These are phyloP conservation scores for Drosophila differens DNA, from an alignment of 2,888 invertebrate species.

Conservation along the genomic window DNA sequence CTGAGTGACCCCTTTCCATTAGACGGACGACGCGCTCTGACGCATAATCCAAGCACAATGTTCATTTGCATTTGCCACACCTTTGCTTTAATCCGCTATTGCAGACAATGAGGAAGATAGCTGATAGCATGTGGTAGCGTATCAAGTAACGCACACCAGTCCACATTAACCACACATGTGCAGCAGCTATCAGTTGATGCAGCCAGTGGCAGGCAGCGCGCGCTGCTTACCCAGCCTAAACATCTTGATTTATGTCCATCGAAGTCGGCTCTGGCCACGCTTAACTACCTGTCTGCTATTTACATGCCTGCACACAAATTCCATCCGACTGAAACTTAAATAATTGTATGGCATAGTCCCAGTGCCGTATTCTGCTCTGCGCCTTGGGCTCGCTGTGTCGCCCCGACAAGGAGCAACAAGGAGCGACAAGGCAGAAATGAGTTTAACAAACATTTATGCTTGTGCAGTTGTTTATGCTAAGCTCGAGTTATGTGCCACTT, in stretches of 20 bases:
- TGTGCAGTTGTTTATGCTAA: slow-evolving; percentile 79
- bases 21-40: slow-evolving; percentile 46
- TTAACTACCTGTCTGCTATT: slow-evolving; percentile 53
- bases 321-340: slow-evolving; percentile 74
- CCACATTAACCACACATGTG: slow-evolving; percentile 21
- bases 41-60: slow-evolving; percentile 74
- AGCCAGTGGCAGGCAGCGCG: slow-evolving; percentile 17
- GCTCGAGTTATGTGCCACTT: slow-evolving; percentile 78
- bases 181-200: slow-evolving; percentile 53
- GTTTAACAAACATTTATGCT: slow-evolving; percentile 79
- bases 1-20: slow-evolving; percentile 24
- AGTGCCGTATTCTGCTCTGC: slow-evolving; percentile 10
- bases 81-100: slow-evolving; percentile 25
- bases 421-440: slow-evolving; percentile 24
- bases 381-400: neutral
- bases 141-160: slow-evolving; percentile 28
- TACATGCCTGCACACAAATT: slow-evolving; percentile 62
- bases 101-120: neutral
- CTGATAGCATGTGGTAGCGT: slow-evolving; percentile 2
- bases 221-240: slow-evolving; percentile 18
- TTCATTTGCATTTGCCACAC: slow-evolving; percentile 44
- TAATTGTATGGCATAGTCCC: slow-evolving; percentile 67
- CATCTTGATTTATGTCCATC: slow-evolving; percentile 80
- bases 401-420: neutral
- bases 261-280: slow-evolving; percentile 51